Evolutionary conservation across 1,140 invertebrate species (phyloP).

Genomic region (Agrilus planipennis): DNA sequence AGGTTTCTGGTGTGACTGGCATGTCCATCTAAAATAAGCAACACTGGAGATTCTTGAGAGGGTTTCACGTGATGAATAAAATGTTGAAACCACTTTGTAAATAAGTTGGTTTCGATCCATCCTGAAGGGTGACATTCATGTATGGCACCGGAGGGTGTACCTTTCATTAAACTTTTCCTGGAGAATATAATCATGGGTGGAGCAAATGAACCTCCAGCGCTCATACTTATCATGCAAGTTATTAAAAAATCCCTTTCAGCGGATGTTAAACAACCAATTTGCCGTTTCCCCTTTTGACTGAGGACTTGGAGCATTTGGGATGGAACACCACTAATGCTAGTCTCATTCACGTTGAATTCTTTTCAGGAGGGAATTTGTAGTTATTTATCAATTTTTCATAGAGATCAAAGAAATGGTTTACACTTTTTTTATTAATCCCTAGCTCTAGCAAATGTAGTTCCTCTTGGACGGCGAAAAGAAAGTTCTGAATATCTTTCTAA

Average conservation of each 20-base stretch:
- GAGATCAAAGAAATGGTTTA: too few relatives aligned
- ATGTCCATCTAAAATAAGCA: too few relatives aligned
- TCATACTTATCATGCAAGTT: conserved; percentile 14
- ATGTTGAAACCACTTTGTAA: neutral
- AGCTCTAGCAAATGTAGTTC: neutral
- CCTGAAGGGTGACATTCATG: conserved; percentile 22
- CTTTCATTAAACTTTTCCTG: conserved; percentile 15
- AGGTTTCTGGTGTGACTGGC: conserved; percentile 26
- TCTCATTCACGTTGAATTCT: conserved; percentile 32
- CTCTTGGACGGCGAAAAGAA: neutral
- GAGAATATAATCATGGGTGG: conserved; percentile 22
- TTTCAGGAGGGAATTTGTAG: conserved; percentile 21
- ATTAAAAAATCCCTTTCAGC: too few relatives aligned
- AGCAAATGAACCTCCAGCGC: conserved; percentile 14
- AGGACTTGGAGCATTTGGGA: conserved; percentile 24
- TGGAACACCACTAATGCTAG: conserved; percentile 25
- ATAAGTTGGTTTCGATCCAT: conserved; percentile 21
- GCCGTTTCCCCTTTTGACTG: conserved; percentile 22
- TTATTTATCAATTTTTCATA: too few relatives aligned
- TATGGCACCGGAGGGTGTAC: conserved; percentile 20
- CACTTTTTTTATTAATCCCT: too few relatives aligned
- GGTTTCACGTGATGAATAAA: neutral
- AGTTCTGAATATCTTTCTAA: neutral
- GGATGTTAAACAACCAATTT: conserved; percentile 24
- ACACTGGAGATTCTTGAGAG: too few relatives aligned